Base-by-base conservation (phyloP, 2,113 vertebrate genomes). In the Neolamprologus tretocephalus region DNA sequence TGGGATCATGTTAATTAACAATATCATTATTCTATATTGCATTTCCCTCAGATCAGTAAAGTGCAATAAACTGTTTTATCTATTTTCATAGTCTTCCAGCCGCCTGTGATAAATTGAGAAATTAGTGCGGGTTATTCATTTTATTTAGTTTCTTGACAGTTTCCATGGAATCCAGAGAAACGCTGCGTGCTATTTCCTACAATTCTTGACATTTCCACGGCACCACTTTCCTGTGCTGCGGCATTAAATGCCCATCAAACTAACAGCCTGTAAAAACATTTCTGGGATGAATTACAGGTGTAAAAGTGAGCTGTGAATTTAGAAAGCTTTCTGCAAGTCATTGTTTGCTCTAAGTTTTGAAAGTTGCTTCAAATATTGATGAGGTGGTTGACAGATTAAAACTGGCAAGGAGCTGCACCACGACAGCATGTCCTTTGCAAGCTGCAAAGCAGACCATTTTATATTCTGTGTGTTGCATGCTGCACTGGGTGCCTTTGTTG, bases 361-460 rank as follows among this genome's bases (percentile, higher is more conserved):
- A 84, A 61, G 73, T 49, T 81, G 58, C 23, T 66, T 82, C 12
- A 53, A 54, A 86, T 79, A 73, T 80, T 40, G 68, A 68, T 21
- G 19, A 21, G 75, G 68, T 31, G 6, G 23, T 82, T 85, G 31
- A 37, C 49, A 13, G 42, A 51, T 84, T 68, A 28, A 78, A 82
- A 45, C 28, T 80, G 55, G 3, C 28, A 57, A 26, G n/a, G 55
- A 45, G 21, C 28, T 86, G 5, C 37, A 13, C 19, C 5, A 79
- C 16, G 3, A 53, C 7, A 2, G 19, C 33, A n/a, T 49, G 84
- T 87, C 81, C 79, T 63, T 63, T 53, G 16, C 53, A 58, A 78
- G 21, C 53, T 86, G 58, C 23, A 86, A 89, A 90, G 85, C 86
- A 88, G 83, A 83, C 26, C 31, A 75, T 90, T 89, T 90, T 54